Percentiles rank a stretch among this genome's conserved stretches.
phyloP scores from a whole-genome alignment of 2,113 vertebrate genomes.

The Oplegnathus fasciatus region DNA sequence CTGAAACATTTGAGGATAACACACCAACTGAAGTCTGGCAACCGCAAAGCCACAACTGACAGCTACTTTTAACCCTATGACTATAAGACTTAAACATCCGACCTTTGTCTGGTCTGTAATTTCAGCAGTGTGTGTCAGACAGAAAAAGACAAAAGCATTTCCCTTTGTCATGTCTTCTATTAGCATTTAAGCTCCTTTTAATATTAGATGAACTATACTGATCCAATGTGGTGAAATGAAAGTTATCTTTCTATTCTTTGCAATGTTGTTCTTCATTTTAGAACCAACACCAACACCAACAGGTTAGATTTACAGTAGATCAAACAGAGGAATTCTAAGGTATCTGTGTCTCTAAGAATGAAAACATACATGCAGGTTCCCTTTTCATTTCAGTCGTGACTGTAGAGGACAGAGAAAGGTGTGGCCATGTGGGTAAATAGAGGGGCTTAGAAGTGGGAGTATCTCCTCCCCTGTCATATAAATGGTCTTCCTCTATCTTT shows the following conservation, averaged over 20 bases:
- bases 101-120: background rate
- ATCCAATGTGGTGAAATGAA: background rate
- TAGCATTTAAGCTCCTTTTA: background rate
- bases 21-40: background rate
- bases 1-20: background rate
- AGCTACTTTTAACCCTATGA: background rate
- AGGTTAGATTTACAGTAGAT: background rate
- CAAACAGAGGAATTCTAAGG: background rate
- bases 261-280: background rate
- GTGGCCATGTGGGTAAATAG: background rate
- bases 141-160: background rate
- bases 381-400: background rate
- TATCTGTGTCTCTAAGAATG: background rate
- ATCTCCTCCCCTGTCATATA: conserved; percentile 63
- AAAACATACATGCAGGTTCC: background rate
- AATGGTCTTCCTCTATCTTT: conserved; percentile 54
- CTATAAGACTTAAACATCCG: background rate
- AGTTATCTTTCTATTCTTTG: background rate
- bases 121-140: background rate
- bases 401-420: conserved; percentile 3
- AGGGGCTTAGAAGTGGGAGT: conserved; percentile 51
- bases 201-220: background rate
- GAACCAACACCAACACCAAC: background rate
- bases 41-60: background rate
- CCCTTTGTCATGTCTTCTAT: background rate